Evolutionary conservation across 2,113 vertebrate genomes (phyloP), one percentile per base, ranked within the genome.

Genomic region (Rattus rattus): DNA sequence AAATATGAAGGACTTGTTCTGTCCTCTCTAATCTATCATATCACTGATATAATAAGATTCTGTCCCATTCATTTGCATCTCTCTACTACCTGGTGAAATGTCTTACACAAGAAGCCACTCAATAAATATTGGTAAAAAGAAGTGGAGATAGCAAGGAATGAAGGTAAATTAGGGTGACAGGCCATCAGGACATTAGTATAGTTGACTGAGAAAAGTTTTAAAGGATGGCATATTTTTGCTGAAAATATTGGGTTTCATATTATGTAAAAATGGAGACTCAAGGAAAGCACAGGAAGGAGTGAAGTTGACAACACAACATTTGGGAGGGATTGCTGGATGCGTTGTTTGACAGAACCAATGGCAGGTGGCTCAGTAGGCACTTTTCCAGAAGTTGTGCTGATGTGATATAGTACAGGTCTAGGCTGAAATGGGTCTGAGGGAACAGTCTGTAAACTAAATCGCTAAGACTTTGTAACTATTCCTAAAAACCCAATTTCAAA

Each of bases 61-160:
- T 86, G 43, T 93, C 26, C 43, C 3, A 8, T 73, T 96, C 3
- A 30, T 65, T 84, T 87, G 61, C 30, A 92, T 95, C 88, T 97
- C 17, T 61, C 47, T 1, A 84, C 11, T 47, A 80, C 1, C 2
- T 30, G 39, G 10, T 4, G 36, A 11, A 84, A 19, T 56, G 33
- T 76, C 70, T 88, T 93, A n/a, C 12, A 59, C 70, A 88, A 72
- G n/a, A 75, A 87, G 10, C 13, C 14, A 87, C 67, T 94, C 20
- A 61, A 28, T 91, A 88, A 69, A 76, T 91, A 88, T 85, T 85
- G 89, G 54, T 52, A 16, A 14, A 56, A 30, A 33, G 65, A 61
- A 39, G 4, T 14, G 10, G 33, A 24, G 7, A 6, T 39, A 76
- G 19, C 17, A 1, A 24, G 36, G 28, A n/a, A 59, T 13, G 22